Evolutionary conservation across 1,140 invertebrate genomes (phyloP).

Genomic region (Pristionchus pacificus): DNA sequence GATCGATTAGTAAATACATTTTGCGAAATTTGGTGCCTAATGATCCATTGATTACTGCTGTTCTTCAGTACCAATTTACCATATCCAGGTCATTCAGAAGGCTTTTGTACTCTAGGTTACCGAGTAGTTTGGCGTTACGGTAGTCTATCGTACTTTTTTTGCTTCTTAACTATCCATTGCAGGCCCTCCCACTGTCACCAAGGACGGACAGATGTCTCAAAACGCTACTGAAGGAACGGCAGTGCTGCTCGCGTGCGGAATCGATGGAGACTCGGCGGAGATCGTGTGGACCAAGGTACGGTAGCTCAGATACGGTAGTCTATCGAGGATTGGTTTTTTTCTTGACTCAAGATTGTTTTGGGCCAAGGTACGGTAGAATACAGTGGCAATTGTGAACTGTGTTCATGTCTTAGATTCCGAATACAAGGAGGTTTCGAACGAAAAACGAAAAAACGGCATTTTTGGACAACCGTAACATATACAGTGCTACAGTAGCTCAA

Average conservation of each 20-base stretch:
- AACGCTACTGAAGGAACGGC: conserved; percentile 47
- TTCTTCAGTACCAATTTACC: no score
- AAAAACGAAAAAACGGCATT: no score
- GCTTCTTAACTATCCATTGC: conserved; percentile 8
- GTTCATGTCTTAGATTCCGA: no score
- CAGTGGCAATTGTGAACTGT: background rate
- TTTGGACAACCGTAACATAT: no score
- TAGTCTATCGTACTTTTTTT: conserved; percentile 23
- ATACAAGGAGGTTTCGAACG: no score
- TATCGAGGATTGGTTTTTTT: no score
- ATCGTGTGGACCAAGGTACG: conserved; percentile 42
- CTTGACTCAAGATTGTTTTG: no score
- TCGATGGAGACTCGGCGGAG: conserved; percentile 36
- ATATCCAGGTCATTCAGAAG: no score
- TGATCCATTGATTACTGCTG: conserved; percentile 15
- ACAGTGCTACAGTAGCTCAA: no score
- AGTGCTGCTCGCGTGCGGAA: conserved; percentile 37
- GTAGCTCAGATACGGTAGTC: no score
- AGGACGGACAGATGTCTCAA: conserved; percentile 32
- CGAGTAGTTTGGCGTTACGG: no score
- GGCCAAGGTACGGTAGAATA: background rate
- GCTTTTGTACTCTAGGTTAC: no score
- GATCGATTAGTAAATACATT: background rate
- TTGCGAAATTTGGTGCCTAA: conserved; percentile 9
- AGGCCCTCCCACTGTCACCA: conserved; percentile 38